A percentile compares a stretch with the other conserved stretches of the same genome.
Evolutionary conservation across 2,113 vertebrate genomes (phyloP).

Genomic region (Varanus salvator): DNA sequence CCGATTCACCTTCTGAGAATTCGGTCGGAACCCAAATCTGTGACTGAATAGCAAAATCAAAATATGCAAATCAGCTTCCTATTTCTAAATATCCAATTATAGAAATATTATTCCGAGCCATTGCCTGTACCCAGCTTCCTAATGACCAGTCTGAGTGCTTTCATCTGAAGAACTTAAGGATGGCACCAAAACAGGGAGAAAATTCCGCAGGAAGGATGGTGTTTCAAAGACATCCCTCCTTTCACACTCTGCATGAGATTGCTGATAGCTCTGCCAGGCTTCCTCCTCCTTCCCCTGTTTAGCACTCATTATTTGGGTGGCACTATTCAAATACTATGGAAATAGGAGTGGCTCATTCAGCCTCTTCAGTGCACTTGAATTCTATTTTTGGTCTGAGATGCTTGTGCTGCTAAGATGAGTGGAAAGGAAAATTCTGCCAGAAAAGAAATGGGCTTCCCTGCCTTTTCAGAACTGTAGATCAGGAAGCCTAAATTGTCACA

Average conservation of each 20-base stretch:
- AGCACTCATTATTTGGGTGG: conserved; percentile 52
- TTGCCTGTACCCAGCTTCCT: conserved; percentile 67
- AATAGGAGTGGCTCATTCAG: conserved; percentile 63
- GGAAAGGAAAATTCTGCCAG: conserved; percentile 37
- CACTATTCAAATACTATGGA: conserved; percentile 50
- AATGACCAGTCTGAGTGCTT: conserved; percentile 65
- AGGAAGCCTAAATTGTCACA: neutral
- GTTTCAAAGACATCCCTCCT: conserved; percentile 61
- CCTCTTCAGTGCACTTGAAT: conserved; percentile 71
- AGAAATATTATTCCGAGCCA: conserved; percentile 39
- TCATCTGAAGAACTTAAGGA: conserved; percentile 71
- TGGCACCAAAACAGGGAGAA: conserved; percentile 70
- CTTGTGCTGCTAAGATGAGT: conserved; percentile 21
- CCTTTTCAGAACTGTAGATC: neutral
- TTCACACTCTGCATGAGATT: conserved; percentile 60
- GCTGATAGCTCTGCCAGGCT: conserved; percentile 24
- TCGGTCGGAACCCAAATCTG: conserved; percentile 43
- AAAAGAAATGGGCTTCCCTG: conserved; percentile 29
- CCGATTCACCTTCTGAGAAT: conserved; percentile 31
- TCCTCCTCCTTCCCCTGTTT: conserved; percentile 58
- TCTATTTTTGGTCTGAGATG: conserved; percentile 69
- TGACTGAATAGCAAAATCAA: conserved; percentile 66
- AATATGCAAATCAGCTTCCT: conserved; percentile 39
- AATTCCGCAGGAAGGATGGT: conserved; percentile 59
- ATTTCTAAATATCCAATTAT: conserved; percentile 59